phyloP scores from a whole-genome alignment of 2,113 vertebrate species.

The Oenanthe oenanthe region DNA sequence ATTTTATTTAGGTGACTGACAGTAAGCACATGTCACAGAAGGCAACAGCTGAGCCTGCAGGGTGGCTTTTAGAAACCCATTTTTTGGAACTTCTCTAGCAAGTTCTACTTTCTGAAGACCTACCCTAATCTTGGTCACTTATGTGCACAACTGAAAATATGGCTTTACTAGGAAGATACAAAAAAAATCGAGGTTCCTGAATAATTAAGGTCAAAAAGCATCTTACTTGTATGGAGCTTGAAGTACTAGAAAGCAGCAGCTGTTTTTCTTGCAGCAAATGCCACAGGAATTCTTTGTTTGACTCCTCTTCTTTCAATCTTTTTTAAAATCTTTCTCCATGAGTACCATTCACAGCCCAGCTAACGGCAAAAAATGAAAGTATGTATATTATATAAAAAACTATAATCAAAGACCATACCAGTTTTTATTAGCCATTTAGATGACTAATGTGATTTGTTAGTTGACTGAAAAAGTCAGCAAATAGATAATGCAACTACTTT shows the following conservation, averaged over 20 bases:
- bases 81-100: background rate
- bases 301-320: background rate
- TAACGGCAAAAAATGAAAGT: background rate
- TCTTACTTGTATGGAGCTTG: background rate
- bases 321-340: background rate
- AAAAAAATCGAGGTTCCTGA: background rate
- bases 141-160: background rate
- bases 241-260: background rate
- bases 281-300: background rate
- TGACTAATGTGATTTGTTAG: background rate
- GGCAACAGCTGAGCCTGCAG: background rate
- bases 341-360: background rate
- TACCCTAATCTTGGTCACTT: background rate
- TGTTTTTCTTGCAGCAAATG: background rate
- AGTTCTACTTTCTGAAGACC: background rate
- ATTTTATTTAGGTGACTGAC: background rate
- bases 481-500: background rate
- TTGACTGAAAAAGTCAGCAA: background rate
- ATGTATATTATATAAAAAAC: background rate
- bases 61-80: background rate
- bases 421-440: background rate
- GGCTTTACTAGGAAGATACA: background rate
- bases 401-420: background rate
- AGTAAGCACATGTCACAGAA: background rate
- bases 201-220: background rate